Evolutionary conservation across 2,888 invertebrate species (phyloP).

Genomic region (Drosophila antonietae): DNA sequence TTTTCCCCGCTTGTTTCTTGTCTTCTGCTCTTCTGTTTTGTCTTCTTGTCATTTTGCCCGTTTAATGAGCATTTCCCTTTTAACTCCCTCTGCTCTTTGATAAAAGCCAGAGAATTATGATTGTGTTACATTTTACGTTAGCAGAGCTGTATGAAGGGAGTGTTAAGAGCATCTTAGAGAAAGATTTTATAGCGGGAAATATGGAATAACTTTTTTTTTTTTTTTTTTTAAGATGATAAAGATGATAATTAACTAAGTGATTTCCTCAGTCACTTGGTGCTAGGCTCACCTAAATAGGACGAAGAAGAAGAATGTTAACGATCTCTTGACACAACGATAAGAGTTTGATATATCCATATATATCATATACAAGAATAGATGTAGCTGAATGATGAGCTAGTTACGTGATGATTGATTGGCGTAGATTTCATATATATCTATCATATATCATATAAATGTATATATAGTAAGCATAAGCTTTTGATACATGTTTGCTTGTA

Average conservation of each 20-base stretch:
- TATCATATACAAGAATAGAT: no score
- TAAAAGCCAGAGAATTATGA: conserved; percentile 64
- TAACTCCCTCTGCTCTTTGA: conserved; percentile 35
- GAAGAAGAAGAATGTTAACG: no score
- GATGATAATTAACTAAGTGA: no score
- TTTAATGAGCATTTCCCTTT: conserved; percentile 75
- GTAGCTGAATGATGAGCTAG: background rate
- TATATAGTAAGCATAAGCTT: background rate
- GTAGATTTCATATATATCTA: background rate
- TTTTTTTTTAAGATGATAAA: no score
- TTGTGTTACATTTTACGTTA: conserved; percentile 60
- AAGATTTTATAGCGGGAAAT: background rate
- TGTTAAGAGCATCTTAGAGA: background rate
- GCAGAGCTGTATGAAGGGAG: conserved; percentile 12
- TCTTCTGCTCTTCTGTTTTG: conserved; percentile 1
- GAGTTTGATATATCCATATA: no score
- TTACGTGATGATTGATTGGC: background rate
- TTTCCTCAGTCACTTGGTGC: no score
- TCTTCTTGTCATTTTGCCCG: conserved; percentile 53
- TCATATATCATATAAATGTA: background rate
- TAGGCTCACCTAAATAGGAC: no score
- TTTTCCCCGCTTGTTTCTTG: conserved; percentile 16
- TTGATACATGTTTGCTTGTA: background rate
- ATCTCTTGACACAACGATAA: no score
- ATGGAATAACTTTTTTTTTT: no score